phyloP scores from a whole-genome alignment of 2,113 vertebrate species.

The Dascyllus trimaculatus region DNA sequence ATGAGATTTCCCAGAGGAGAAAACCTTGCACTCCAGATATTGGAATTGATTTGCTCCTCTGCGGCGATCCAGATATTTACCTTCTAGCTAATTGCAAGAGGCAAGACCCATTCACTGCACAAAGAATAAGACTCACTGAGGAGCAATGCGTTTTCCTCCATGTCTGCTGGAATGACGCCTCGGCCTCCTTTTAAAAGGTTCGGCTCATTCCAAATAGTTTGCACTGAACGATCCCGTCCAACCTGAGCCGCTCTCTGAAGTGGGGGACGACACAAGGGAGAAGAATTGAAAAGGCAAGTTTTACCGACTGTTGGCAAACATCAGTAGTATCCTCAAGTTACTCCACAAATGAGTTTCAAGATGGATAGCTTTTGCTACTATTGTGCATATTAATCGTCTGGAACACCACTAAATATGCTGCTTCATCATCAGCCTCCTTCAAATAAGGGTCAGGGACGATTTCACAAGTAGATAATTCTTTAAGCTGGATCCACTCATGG shows the following conservation, averaged over 20 bases:
- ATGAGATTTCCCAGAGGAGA: slow-evolving; percentile 75
- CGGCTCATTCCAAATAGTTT: slow-evolving; percentile 31
- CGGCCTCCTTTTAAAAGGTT: slow-evolving; percentile 46
- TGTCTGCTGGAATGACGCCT: slow-evolving; percentile 56
- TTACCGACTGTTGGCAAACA: slow-evolving; percentile 14
- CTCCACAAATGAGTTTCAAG: slow-evolving; percentile 20
- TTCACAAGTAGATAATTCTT: slow-evolving; percentile 45
- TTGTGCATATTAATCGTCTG: slow-evolving; percentile 37
- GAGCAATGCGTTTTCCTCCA: slow-evolving; percentile 59
- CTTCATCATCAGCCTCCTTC: slow-evolving; percentile 37
- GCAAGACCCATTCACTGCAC: slow-evolving; percentile 54
- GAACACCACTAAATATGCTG: slow-evolving; percentile 7
- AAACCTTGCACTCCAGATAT: slow-evolving; percentile 74
- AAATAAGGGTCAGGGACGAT: slow-evolving; percentile 27
- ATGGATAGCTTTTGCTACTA: not conserved
- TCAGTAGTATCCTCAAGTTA: not conserved
- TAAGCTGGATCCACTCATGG: slow-evolving; percentile 22
- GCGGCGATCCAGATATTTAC: slow-evolving; percentile 75
- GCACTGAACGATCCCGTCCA: slow-evolving; percentile 14
- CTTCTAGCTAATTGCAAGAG: slow-evolving; percentile 77
- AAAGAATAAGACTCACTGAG: slow-evolving; percentile 47
- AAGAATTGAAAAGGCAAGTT: slow-evolving; percentile 14
- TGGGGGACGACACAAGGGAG: slow-evolving; percentile 1
- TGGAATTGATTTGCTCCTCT: slow-evolving; percentile 79
- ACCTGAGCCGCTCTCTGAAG: slow-evolving; percentile 34